Conservation (phyloP, 1,140 invertebrate genomes). For the Chironomus striatipennis region DNA sequence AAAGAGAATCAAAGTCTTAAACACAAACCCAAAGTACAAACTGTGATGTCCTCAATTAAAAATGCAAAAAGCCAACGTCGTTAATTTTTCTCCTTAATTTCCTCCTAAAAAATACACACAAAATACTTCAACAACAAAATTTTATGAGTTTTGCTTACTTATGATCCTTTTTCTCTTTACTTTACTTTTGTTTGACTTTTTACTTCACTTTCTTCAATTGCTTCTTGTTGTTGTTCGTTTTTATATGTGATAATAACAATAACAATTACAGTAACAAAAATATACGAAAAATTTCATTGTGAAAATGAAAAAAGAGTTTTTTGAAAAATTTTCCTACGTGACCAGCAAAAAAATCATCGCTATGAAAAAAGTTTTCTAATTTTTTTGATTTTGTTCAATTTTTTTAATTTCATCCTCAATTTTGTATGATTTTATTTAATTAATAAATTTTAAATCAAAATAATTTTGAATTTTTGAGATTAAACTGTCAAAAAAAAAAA, state of each 20-base stretch:
- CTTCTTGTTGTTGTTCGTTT: conserved; percentile 24
- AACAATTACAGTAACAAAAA: not conserved
- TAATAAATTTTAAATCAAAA: too few relatives aligned
- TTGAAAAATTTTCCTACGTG: not conserved
- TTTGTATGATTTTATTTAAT: too few relatives aligned
- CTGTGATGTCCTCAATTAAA: too few relatives aligned
- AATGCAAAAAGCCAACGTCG: not conserved
- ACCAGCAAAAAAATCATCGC: not conserved
- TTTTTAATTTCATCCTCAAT: not conserved
- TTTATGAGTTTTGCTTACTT: not conserved
- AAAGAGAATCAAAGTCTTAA: too few relatives aligned
- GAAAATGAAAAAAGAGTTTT: not conserved
- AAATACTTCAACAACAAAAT: not conserved
- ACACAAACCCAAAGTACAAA: too few relatives aligned
- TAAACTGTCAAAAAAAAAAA: too few relatives aligned
- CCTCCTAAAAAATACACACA: not conserved
- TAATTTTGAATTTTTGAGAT: too few relatives aligned
- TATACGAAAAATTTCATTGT: not conserved
- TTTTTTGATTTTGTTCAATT: not conserved
- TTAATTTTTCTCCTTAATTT: not conserved
- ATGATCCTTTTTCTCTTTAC: conserved; percentile 19
- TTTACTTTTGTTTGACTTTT: conserved; percentile 39
- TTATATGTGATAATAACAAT: not conserved
- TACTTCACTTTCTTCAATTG: conserved; percentile 39
- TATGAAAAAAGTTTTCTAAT: not conserved